phyloP scores from a whole-genome alignment of 2,113 vertebrate genomes.

The Psephotus haematonotus region DNA sequence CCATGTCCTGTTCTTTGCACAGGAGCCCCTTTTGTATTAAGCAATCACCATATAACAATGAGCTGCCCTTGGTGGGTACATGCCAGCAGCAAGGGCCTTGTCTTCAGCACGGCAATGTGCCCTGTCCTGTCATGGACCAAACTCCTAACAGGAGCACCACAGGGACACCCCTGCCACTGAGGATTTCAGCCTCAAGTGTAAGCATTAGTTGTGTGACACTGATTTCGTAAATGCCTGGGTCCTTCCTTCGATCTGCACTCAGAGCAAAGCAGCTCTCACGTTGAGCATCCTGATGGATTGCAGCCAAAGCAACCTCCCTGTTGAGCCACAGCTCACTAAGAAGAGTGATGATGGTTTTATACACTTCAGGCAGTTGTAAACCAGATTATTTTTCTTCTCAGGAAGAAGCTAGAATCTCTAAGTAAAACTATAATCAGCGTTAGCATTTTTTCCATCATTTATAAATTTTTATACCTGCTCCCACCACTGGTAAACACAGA shows the following conservation, averaged over 20 bases:
- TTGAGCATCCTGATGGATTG: neutral
- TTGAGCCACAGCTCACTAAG: neutral
- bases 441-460: neutral
- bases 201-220: neutral
- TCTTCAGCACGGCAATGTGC: neutral
- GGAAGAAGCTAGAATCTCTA: neutral
- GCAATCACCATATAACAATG: neutral
- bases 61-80: neutral
- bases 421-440: neutral
- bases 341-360: neutral
- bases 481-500: neutral
- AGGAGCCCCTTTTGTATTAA: neutral
- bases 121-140: accelerated
- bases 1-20: neutral
- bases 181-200: neutral
- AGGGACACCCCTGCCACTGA: neutral
- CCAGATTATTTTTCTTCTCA: neutral
- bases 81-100: neutral
- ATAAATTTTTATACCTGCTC: neutral
- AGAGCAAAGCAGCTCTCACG: accelerated
- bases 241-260: neutral
- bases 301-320: neutral
- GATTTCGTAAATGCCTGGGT: accelerated
- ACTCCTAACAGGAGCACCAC: neutral
- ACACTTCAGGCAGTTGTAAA: neutral